phyloP scores from a whole-genome alignment of 2,797 vertebrate genomes.

The Meriones psammophilus region DNA sequence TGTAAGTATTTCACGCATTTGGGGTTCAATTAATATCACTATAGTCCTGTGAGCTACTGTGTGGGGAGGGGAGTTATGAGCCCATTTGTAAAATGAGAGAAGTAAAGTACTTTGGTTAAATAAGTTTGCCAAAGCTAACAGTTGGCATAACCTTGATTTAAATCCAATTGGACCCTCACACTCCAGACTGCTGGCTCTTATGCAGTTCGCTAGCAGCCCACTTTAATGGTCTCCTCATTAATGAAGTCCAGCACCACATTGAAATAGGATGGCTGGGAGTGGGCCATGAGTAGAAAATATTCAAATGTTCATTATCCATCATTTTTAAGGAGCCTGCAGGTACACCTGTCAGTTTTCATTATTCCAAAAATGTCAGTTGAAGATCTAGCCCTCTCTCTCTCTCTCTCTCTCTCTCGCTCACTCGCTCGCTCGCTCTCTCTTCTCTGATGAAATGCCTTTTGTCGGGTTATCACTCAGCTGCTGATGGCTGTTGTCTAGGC shows the following conservation, averaged over 20 bases:
- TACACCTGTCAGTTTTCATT: neutral
- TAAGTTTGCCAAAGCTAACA: conserved; percentile 39
- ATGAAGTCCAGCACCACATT: neutral
- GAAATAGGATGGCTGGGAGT: neutral
- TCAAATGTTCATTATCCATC: neutral
- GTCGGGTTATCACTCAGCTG: conserved; percentile 43
- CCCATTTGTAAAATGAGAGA: conserved; percentile 28
- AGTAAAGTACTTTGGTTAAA: neutral
- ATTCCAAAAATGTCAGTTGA: conserved; percentile 10
- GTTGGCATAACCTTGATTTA: neutral
- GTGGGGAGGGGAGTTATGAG: neutral
- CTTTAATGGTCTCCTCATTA: no score
- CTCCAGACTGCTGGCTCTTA: neutral
- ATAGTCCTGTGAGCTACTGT: neutral
- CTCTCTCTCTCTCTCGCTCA: conserved; percentile 27
- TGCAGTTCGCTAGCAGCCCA: neutral
- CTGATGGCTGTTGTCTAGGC: conserved; percentile 58
- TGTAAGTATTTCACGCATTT: neutral
- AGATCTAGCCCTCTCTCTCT: conserved; percentile 22
- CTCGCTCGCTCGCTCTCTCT: neutral
- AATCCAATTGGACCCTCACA: neutral
- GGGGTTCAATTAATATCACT: conserved; percentile 11
- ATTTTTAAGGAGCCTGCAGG: conserved; percentile 4
- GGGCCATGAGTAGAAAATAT: neutral
- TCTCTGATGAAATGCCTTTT: conserved; percentile 55